Evolutionary conservation across 2,113 vertebrate genomes (phyloP).

Genomic region (Rafetus swinhoei): DNA sequence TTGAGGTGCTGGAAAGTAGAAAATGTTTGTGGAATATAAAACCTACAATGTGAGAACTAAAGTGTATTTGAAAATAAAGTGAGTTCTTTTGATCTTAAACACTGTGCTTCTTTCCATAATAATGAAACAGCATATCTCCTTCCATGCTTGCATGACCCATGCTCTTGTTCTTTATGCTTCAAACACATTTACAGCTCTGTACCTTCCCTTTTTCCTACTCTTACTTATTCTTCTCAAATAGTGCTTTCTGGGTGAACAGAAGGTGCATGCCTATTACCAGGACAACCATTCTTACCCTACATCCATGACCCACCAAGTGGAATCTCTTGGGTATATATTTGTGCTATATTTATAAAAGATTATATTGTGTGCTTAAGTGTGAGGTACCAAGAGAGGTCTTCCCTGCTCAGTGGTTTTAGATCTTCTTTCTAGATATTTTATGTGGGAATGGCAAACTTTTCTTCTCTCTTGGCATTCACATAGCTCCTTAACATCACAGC

Average conservation of each 20-base stretch:
- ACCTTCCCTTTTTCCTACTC: background rate
- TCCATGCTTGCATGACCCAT: background rate
- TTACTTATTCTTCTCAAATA: background rate
- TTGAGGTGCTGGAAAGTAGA: background rate
- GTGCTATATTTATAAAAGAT: background rate
- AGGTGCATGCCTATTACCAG: background rate
- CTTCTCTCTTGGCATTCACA: background rate
- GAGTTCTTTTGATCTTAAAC: background rate
- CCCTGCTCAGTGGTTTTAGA: background rate
- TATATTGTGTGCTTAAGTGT: background rate
- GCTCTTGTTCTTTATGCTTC: background rate
- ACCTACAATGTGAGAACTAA: background rate
- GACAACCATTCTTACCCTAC: background rate
- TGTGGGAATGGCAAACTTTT: constrained; percentile 26
- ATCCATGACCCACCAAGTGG: background rate
- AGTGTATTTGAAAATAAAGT: background rate
- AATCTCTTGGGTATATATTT: background rate
- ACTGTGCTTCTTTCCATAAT: background rate
- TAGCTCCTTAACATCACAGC: background rate
- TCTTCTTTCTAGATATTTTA: background rate
- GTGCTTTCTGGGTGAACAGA: background rate
- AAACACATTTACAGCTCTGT: background rate
- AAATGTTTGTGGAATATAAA: background rate
- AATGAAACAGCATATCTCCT: background rate
- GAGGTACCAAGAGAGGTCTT: background rate